phyloP scores from a whole-genome alignment of 64 coral and sea anemone species.

The Stichodactyla helianthus region DNA sequence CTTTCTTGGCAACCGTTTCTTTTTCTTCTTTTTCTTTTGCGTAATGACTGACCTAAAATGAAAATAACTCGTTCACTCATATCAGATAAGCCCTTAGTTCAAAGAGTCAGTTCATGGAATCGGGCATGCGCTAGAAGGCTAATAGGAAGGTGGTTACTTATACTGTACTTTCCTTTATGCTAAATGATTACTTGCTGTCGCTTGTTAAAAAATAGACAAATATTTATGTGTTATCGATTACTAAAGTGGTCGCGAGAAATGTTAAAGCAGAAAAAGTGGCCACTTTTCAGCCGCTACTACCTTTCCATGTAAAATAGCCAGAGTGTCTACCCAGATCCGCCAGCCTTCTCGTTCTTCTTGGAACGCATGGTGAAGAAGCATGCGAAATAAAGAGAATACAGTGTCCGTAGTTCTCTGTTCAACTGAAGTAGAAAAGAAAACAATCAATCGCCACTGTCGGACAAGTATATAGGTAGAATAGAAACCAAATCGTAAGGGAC shows the following conservation, averaged over 20 bases:
- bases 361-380: constrained; percentile 93
- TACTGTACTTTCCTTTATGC: too few species aligned
- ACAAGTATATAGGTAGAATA: background rate
- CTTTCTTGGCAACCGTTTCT: background rate
- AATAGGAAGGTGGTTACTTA: too few species aligned
- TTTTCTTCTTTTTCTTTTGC: constrained; percentile 36
- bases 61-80: background rate
- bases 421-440: constrained; percentile 33
- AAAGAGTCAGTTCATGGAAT: too few species aligned
- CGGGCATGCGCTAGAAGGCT: too few species aligned
- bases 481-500: too few species aligned
- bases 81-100: too few species aligned
- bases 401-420: constrained; percentile 79
- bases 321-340: constrained; percentile 94
- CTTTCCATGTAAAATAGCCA: constrained; percentile 90
- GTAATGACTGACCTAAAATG: constrained; percentile 35
- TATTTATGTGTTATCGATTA: background rate
- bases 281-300: background rate
- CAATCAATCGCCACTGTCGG: background rate
- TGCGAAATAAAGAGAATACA: constrained; percentile 90
- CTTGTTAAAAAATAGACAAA: too few species aligned
- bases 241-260: background rate
- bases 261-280: background rate
- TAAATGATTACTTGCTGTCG: too few species aligned
- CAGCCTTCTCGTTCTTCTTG: constrained; percentile 94